These are phyloP conservation scores for Oryzias celebensis DNA, from an alignment of 2,113 vertebrate genomes.

Conservation along the genomic window DNA sequence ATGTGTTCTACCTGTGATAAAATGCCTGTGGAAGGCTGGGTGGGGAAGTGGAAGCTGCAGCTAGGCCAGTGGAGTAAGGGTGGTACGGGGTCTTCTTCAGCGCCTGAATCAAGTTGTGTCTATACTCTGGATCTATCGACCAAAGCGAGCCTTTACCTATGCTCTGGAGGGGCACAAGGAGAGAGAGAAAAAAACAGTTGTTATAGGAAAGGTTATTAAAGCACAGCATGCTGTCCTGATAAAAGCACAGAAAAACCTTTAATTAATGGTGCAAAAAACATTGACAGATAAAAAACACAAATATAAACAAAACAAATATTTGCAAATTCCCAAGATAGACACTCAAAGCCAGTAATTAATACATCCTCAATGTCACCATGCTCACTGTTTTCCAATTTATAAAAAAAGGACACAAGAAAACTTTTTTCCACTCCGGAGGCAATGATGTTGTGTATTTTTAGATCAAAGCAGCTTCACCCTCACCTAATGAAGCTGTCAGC, in stretches of 20 bases:
- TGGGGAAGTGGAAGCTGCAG: conserved; percentile 77
- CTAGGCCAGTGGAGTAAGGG: conserved; percentile 90
- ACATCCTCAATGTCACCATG: conserved; percentile 22
- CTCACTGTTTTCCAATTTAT: conserved; percentile 16
- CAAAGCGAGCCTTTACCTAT: conserved; percentile 98
- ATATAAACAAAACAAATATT: conserved; percentile 41
- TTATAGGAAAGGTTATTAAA: conserved; percentile 24
- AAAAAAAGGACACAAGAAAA: conserved; percentile 38
- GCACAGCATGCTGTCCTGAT: conserved; percentile 7
- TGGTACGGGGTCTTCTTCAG: conserved; percentile 99
- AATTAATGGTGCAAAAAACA: conserved; percentile 7
- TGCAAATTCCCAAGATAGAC: conserved; percentile 35
- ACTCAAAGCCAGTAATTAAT: conserved; percentile 23
- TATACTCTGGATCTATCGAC: conserved; percentile 99
- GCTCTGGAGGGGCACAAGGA: conserved; percentile 80
- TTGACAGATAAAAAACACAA: conserved; percentile 28
- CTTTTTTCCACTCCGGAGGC: conserved; percentile 59
- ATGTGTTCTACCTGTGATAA: conserved; percentile 86
- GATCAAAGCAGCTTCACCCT: conserved; percentile 66
- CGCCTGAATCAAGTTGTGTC: conserved; percentile 99
- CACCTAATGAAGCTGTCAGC: conserved; percentile 74
- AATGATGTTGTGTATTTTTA: conserved; percentile 69
- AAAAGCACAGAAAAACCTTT: no score
- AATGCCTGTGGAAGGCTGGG: conserved; percentile 92
- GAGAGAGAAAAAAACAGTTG: conserved; percentile 4